Evolutionary conservation across 2,797 vertebrate species (phyloP), one percentile per base, ranked within the genome.

Genomic region (Streptopelia turtur): DNA sequence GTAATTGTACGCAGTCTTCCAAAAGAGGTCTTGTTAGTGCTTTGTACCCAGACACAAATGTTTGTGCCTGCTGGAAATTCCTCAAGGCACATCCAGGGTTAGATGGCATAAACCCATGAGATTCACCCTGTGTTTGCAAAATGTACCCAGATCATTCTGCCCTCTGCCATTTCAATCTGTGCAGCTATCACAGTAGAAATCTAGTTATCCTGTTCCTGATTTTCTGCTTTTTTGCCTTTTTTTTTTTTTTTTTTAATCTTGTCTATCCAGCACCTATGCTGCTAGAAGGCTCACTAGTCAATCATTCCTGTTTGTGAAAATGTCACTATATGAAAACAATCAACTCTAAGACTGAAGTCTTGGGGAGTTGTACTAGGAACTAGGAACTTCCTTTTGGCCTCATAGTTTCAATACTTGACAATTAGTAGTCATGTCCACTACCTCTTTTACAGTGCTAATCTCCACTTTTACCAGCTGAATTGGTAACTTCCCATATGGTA

Each of bases 391-490:
- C 35, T 89, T 70, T 56, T 35, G 77, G 18, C 35, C 18, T 71
- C 35, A 12, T 31, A 27, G 27, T 91, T 89, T 85, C 66, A 63
- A 4, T 65, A 21, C 49, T 87, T 86, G 1, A 24, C 39, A 65
- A 52, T 61, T 47, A 65, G 30, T 47, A 80, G 31, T 50, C 31
- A 61, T 31, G 7, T 69, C 66, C 16, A 23, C 47, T 79, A 17
- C 72, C 63, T 90, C 28, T 82, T 88, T 88, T 80, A 50, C 39
- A 61, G 45, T 80, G 81, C 24, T 92, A 91, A 87, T 93, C 49
- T 93, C 30, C 10, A 24, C 8, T 80, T 87, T 77, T 84, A 79
- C 27, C n/a, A 53, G 14, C 21, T 82, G 86, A 89, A 92, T 87
- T 49, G 87, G n/a, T 68, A 85, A 60, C 68, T 93, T 95, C 63